Evolutionary conservation across 2,888 invertebrate species (phyloP).

Genomic region (Spodoptera exigua): DNA sequence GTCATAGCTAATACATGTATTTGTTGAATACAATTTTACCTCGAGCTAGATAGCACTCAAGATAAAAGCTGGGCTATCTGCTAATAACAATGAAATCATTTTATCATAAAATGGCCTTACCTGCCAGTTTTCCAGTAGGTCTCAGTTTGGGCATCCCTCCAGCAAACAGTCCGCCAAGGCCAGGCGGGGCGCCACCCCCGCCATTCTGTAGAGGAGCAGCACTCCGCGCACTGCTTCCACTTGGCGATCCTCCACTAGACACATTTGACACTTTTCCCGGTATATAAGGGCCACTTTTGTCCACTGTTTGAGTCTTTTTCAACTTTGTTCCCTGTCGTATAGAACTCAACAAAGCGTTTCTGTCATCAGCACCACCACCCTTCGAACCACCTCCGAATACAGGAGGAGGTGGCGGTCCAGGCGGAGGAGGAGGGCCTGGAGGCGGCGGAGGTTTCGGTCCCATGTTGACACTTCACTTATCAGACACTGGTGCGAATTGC

Average conservation of each 20-base stretch:
- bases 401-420: slow-evolving; percentile 89
- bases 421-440: slow-evolving; percentile 91
- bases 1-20: background rate
- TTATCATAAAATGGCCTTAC: slow-evolving; percentile 60
- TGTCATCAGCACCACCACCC: slow-evolving; percentile 86
- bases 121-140: slow-evolving; percentile 90
- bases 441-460: slow-evolving; percentile 90
- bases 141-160: slow-evolving; percentile 95
- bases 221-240: slow-evolving; percentile 76
- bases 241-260: slow-evolving; percentile 67
- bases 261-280: slow-evolving; percentile 89
- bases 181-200: slow-evolving; percentile 68
- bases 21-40: background rate
- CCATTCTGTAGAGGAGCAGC: slow-evolving; percentile 79
- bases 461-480: slow-evolving; percentile 65
- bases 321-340: slow-evolving; percentile 95
- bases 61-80: slow-evolving; percentile 24
- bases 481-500: slow-evolving; percentile 64
- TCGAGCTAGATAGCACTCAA: slow-evolving; percentile 4
- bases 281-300: slow-evolving; percentile 95
- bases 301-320: slow-evolving; percentile 96
- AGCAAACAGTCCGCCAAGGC: slow-evolving; percentile 93
- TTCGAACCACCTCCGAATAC: slow-evolving; percentile 83
- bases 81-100: slow-evolving; percentile 6
- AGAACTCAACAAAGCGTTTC: slow-evolving; percentile 93